Percentiles rank a stretch among this genome's conserved stretches.
phyloP scores from a whole-genome alignment of 53 echinoderm and acorn worm genomes.

The Hippasteria phrygiana region DNA sequence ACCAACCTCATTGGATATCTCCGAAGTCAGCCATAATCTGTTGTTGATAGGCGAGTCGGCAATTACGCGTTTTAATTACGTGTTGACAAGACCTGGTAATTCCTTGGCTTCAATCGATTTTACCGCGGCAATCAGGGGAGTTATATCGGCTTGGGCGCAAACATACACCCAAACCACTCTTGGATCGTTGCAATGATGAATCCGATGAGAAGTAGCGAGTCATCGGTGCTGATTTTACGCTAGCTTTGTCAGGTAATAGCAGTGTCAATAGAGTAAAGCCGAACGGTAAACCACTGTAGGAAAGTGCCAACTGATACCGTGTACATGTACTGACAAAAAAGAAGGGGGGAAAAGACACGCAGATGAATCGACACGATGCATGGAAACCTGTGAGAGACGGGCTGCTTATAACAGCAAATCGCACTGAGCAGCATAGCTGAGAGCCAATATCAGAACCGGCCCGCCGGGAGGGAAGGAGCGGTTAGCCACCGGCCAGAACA shows the following conservation, averaged over 20 bases:
- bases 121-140: constrained; percentile 21
- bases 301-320: constrained; percentile 36
- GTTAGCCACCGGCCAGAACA: constrained; percentile 12
- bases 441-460: not conserved
- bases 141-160: constrained; percentile 4
- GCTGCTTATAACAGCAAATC: not conserved
- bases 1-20: constrained; percentile 53
- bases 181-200: not conserved
- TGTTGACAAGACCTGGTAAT: constrained; percentile 69
- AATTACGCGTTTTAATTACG: constrained; percentile 77
- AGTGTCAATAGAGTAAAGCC: constrained; percentile 46
- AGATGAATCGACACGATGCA: not conserved
- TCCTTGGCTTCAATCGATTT: constrained; percentile 30
- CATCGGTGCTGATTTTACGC: not conserved
- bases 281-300: constrained; percentile 36
- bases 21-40: constrained; percentile 68
- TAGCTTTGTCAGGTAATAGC: not conserved
- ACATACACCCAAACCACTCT: not conserved
- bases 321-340: too few species aligned
- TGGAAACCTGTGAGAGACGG: not conserved
- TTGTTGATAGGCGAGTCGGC: constrained; percentile 71
- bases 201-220: not conserved
- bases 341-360: not conserved
- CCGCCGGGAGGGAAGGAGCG: not conserved
- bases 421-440: not conserved